phyloP scores from a whole-genome alignment of 2,113 vertebrate species.

The Mus spicilegus region DNA sequence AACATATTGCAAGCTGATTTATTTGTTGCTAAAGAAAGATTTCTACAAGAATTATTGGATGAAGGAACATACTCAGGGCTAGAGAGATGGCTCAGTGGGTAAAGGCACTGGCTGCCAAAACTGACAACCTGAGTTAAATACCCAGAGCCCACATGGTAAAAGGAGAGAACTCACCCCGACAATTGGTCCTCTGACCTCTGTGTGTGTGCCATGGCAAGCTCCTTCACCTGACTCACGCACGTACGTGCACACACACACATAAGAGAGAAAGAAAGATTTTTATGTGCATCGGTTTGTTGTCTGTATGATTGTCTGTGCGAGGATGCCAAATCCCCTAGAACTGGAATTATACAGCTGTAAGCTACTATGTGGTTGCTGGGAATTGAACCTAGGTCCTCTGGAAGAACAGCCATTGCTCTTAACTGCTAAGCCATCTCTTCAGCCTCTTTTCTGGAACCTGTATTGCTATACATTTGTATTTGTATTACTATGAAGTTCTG shows the following conservation, averaged over 20 bases:
- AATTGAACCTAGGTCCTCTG: not conserved
- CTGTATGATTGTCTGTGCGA: not conserved
- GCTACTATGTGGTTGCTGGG: not conserved
- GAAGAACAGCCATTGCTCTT: not conserved
- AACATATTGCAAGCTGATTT: conserved; percentile 18
- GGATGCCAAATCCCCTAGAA: not conserved
- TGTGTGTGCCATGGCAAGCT: not conserved
- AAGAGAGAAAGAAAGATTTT: too few relatives aligned
- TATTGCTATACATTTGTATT: not conserved
- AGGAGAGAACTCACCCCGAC: not conserved
- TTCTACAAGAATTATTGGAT: conserved; percentile 22
- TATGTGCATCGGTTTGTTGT: not conserved
- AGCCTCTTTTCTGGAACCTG: not conserved
- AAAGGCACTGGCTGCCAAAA: not conserved
- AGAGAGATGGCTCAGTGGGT: not conserved
- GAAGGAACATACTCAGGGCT: not conserved
- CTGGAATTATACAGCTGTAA: not conserved
- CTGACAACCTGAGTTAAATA: not conserved
- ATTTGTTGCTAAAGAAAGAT: not conserved
- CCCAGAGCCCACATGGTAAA: not conserved
- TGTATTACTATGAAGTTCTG: not conserved
- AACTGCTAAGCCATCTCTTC: not conserved
- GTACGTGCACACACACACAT: not conserved
- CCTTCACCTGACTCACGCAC: not conserved
- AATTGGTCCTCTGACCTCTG: not conserved